Evolutionary conservation across 2,797 vertebrate genomes (phyloP).

Genomic region (Argya squamiceps): DNA sequence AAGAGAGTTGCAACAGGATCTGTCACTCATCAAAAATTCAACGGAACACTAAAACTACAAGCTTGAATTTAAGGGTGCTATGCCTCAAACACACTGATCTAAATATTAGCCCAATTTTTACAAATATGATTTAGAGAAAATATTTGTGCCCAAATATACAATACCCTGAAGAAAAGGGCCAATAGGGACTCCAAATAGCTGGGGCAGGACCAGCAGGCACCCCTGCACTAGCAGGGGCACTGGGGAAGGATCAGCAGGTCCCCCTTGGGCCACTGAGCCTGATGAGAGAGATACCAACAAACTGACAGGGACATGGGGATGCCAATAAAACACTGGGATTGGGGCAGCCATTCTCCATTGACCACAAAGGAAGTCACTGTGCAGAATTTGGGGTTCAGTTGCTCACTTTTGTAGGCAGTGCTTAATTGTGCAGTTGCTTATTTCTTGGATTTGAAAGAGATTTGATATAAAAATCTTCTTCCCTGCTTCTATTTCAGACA

Average conservation of each 20-base stretch:
- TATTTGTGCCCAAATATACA: neutral
- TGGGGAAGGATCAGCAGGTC: neutral
- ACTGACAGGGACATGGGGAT: neutral
- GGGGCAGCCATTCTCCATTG: neutral
- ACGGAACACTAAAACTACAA: neutral
- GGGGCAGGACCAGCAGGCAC: neutral
- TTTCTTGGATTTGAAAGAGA: neutral
- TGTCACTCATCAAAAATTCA: neutral
- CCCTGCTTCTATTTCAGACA: neutral
- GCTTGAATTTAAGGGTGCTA: neutral
- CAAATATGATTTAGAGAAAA: neutral
- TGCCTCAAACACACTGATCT: neutral
- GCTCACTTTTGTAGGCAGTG: neutral
- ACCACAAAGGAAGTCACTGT: neutral
- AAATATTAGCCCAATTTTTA: neutral
- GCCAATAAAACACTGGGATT: neutral
- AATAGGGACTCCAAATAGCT: neutral
- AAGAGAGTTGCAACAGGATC: neutral
- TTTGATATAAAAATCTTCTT: neutral
- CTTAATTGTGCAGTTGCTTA: neutral
- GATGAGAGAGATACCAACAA: neutral
- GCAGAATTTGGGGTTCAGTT: neutral
- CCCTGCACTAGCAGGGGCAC: neutral
- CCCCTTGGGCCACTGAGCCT: neutral
- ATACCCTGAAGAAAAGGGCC: neutral